Evolutionary conservation across 1,140 invertebrate genomes (phyloP).

Genomic region (Bombus huntii): DNA sequence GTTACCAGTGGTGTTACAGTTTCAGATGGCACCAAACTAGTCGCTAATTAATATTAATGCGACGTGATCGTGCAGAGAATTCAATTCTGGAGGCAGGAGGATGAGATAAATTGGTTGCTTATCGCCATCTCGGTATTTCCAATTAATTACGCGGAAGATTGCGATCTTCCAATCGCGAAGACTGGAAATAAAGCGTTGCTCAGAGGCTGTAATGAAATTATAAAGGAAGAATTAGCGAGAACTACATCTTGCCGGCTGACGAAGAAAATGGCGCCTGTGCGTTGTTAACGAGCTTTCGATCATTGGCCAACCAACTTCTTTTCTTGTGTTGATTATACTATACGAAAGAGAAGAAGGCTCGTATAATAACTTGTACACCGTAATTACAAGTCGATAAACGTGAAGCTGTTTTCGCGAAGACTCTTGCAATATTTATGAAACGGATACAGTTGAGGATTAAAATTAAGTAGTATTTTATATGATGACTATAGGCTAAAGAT

Average conservation of each 20-base stretch:
- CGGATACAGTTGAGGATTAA: background rate
- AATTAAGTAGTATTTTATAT: background rate
- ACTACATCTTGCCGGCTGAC: background rate
- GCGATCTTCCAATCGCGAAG: constrained; percentile 43
- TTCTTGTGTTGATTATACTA: background rate
- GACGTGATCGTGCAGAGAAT: constrained; percentile 35
- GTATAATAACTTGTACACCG: background rate
- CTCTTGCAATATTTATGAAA: background rate
- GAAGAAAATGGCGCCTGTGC: background rate
- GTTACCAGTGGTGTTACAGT: constrained; percentile 43
- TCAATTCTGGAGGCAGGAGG: constrained; percentile 42
- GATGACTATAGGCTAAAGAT: background rate
- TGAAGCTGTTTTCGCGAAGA: background rate
- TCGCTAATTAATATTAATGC: constrained; percentile 57
- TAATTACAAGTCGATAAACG: constrained; percentile 16
- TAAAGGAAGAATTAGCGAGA: constrained; percentile 37
- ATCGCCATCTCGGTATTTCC: constrained; percentile 53
- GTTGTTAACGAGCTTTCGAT: constrained; percentile 23
- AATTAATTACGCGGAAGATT: constrained; percentile 50
- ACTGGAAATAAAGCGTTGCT: constrained; percentile 9
- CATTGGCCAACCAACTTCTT: background rate
- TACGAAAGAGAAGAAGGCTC: background rate
- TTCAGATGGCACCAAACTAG: constrained; percentile 47
- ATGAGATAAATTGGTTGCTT: constrained; percentile 43
- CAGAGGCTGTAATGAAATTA: constrained; percentile 38